phyloP scores from a whole-genome alignment of 92 coral and sea anemone genomes.

The Porites rus region DNA sequence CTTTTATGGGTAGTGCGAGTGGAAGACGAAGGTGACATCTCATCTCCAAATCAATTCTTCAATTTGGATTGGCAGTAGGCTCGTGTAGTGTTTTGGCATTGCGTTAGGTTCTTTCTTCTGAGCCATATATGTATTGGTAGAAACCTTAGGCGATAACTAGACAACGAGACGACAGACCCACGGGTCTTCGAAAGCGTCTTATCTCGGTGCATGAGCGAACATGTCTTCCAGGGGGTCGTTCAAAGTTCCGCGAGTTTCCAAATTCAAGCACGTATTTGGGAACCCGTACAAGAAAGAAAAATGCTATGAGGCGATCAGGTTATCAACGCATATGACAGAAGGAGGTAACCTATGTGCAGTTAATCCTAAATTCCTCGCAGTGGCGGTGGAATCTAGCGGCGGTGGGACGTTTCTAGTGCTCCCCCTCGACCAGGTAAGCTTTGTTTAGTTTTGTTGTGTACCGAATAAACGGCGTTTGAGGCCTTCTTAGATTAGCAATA shows the following conservation, averaged over 20 bases:
- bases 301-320: constrained; percentile 90
- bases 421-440: constrained; percentile 86
- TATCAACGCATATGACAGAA: constrained; percentile 90
- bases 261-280: constrained; percentile 96
- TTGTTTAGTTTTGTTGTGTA: not conserved
- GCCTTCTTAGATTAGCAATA: not conserved
- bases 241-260: constrained; percentile 83
- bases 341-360: constrained; percentile 97
- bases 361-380: constrained; percentile 98
- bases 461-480: not conserved
- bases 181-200: not conserved
- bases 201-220: constrained; percentile 28
- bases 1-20: constrained; percentile 25
- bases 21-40: not conserved
- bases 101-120: constrained; percentile 10
- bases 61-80: not conserved
- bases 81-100: not conserved
- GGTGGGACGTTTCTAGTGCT: constrained; percentile 96
- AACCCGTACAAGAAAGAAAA: constrained; percentile 91
- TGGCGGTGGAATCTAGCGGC: constrained; percentile 89
- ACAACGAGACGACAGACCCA: not conserved
- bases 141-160: constrained; percentile 5
- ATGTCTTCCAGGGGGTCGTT: constrained; percentile 59
- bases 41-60: not conserved
- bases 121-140: constrained; percentile 8